phyloP scores from a whole-genome alignment of 1,140 invertebrate species.

The Helicoverpa armigera region DNA sequence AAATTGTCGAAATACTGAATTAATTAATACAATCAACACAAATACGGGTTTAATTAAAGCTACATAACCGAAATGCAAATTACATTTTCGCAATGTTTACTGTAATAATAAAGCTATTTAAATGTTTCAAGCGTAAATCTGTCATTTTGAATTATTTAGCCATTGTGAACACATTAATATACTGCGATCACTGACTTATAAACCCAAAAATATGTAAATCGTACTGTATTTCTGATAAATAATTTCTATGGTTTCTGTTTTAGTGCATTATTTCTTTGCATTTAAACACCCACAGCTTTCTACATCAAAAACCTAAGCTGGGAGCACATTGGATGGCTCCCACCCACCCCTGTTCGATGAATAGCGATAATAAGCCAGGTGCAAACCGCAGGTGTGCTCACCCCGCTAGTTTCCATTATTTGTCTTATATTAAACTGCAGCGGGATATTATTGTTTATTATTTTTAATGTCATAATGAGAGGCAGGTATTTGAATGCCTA shows the following conservation, averaged over 20 bases:
- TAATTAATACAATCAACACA: background rate
- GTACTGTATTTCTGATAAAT: too few species aligned
- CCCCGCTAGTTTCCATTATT: constrained; percentile 12
- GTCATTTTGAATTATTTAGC: background rate
- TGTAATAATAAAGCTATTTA: background rate
- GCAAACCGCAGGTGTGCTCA: constrained; percentile 29
- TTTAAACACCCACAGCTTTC: background rate
- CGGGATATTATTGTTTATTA: constrained; percentile 25
- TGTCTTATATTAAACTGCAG: constrained; percentile 6
- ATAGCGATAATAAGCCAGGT: constrained; percentile 28
- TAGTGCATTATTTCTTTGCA: background rate
- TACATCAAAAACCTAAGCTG: constrained; percentile 2
- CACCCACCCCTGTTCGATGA: background rate
- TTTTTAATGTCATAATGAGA: constrained; percentile 26
- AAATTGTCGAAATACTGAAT: too few species aligned
- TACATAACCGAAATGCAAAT: constrained; percentile 2
- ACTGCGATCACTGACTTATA: background rate
- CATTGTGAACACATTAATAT: background rate
- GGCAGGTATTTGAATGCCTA: constrained; percentile 20
- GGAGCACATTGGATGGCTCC: background rate
- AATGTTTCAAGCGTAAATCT: background rate
- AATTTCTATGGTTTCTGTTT: background rate
- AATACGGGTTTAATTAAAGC: background rate
- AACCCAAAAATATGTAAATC: background rate
- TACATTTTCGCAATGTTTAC: background rate